phyloP scores from a whole-genome alignment of 2,797 vertebrate genomes.

The Poeciliopsis turneri region DNA sequence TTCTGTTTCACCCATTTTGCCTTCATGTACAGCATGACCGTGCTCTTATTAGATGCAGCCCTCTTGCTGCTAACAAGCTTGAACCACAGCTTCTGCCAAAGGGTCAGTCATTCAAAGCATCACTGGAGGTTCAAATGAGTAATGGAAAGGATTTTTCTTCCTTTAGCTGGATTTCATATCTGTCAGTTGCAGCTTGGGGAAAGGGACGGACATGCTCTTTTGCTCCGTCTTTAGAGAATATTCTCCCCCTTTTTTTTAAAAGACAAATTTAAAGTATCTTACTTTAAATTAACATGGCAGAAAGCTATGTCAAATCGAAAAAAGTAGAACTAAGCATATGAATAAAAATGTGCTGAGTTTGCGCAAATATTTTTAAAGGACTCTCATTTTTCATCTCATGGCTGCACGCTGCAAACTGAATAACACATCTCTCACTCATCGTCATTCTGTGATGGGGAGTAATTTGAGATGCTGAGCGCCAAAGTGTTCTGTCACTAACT shows the following conservation, averaged over 20 bases:
- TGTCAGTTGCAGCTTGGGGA: conserved; percentile 24
- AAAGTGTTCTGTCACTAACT: conserved; percentile 52
- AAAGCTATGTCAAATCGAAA: conserved; percentile 14
- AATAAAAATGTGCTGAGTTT: conserved; percentile 6
- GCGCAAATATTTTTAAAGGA: conserved; percentile 19
- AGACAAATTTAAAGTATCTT: conserved; percentile 10
- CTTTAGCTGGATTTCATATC: conserved; percentile 20
- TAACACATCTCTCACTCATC: conserved; percentile 15
- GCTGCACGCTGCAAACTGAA: conserved; percentile 13
- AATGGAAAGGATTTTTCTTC: conserved; percentile 35
- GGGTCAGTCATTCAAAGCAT: conserved; percentile 31
- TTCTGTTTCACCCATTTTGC: conserved; percentile 7
- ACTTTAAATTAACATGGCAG: not conserved
- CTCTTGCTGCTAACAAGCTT: conserved; percentile 23
- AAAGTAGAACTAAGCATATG: not conserved
- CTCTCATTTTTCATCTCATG: conserved; percentile 11
- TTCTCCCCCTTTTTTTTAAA: not conserved
- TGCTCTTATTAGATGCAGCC: conserved; percentile 10
- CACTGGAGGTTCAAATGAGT: conserved; percentile 33
- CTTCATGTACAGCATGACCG: conserved; percentile 8
- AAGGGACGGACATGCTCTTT: not conserved
- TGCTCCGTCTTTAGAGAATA: conserved; percentile 20
- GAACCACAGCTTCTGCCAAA: conserved; percentile 31
- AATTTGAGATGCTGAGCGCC: conserved; percentile 43
- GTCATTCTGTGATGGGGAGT: conserved; percentile 25